These are phyloP conservation scores for Portunus trituberculatus DNA, from an alignment of 1,140 invertebrate genomes.

Conservation along the genomic window DNA sequence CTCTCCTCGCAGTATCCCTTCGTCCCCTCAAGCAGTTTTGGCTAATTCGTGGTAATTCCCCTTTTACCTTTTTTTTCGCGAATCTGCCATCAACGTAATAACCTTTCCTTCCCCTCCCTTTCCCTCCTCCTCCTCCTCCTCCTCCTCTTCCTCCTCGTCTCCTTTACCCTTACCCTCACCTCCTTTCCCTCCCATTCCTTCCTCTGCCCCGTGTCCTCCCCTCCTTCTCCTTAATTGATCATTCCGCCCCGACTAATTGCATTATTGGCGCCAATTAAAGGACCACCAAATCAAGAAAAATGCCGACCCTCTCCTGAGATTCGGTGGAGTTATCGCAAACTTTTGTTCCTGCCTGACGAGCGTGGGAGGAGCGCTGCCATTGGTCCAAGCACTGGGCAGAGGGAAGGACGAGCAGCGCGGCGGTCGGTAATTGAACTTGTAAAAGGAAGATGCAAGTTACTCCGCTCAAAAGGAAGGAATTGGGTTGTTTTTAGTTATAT, in stretches of 20 bases:
- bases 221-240: constrained; percentile 68
- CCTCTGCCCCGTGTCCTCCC: constrained; percentile 37
- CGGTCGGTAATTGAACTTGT: neutral
- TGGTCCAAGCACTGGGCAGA: too few species aligned
- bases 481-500: too few species aligned
- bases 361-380: neutral
- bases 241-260: constrained; percentile 72
- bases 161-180: constrained; percentile 28
- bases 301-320: constrained; percentile 56
- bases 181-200: neutral
- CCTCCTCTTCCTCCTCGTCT: neutral
- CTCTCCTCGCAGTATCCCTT: constrained; percentile 30
- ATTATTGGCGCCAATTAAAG: constrained; percentile 75
- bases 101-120: constrained; percentile 42
- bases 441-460: neutral
- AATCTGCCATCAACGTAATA: constrained; percentile 61
- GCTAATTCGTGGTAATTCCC: constrained; percentile 62
- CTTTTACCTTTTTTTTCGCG: constrained; percentile 60
- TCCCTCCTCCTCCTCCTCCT: neutral
- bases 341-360: neutral
- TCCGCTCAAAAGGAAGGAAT: too few species aligned
- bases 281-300: constrained; percentile 68
- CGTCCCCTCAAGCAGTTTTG: constrained; percentile 57
- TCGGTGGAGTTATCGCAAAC: neutral
- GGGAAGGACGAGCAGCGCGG: neutral